These are phyloP conservation scores for Trissonchulus sp. DNA, from an alignment of 2,888 invertebrate genomes.

Conservation along the genomic window DNA sequence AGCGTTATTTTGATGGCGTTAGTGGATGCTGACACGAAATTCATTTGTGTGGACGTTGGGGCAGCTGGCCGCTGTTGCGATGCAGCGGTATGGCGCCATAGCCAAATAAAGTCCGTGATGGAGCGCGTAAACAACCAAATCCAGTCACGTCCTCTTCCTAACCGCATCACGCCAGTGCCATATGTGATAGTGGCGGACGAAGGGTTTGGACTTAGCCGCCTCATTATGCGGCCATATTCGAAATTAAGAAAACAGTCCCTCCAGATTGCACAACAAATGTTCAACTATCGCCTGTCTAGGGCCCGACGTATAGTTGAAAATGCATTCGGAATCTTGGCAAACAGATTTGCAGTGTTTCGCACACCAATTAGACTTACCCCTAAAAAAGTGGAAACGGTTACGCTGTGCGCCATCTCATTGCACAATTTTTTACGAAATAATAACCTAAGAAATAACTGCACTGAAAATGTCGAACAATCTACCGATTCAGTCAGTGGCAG, in stretches of 20 bases:
- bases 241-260: too few species aligned
- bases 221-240: not conserved
- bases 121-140: not conserved
- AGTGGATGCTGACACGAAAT: slow-evolving; percentile 25
- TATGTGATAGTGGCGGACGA: slow-evolving; percentile 12
- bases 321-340: not conserved
- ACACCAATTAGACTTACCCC: not conserved
- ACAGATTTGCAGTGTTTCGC: not conserved
- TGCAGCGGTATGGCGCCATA: not conserved
- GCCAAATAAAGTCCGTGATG: not conserved
- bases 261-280: not conserved
- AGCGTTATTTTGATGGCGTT: slow-evolving; percentile 16
- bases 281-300: slow-evolving; percentile 4
- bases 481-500: not conserved
- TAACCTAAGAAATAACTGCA: not conserved
- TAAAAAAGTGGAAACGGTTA: not conserved
- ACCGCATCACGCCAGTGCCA: not conserved
- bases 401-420: not conserved
- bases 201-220: not conserved
- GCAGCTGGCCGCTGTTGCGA: slow-evolving; percentile 21
- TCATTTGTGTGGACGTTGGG: slow-evolving; percentile 26
- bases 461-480: not conserved
- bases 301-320: not conserved
- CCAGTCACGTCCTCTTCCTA: slow-evolving; percentile 3
- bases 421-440: not conserved